Conservation (phyloP, 2,113 vertebrate genomes). For the Hemiprocne comata region DNA sequence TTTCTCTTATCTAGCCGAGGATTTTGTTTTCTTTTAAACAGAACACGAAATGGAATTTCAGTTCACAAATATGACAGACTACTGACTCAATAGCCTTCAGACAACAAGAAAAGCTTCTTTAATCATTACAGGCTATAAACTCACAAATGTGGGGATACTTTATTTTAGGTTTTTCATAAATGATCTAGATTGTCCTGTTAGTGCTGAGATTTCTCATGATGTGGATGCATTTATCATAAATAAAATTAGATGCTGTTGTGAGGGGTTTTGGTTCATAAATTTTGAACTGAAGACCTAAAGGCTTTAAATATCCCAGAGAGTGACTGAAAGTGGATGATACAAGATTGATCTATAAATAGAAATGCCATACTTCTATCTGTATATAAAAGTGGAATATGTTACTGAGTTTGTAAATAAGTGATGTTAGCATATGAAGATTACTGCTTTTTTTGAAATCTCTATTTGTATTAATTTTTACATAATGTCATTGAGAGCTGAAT, state of each 20-base stretch:
- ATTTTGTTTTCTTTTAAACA: constrained; percentile 38
- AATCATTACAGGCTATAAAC: not conserved
- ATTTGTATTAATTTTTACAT: not conserved
- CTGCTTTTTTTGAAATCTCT: not conserved
- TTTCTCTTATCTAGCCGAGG: not conserved
- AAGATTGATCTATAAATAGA: not conserved
- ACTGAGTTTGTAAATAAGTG: not conserved
- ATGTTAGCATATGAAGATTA: not conserved
- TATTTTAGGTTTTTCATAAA: not conserved
- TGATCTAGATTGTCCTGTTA: not conserved
- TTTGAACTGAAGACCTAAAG: not conserved
- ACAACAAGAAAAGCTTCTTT: not conserved
- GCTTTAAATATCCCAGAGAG: fast-evolving
- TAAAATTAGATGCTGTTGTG: not conserved
- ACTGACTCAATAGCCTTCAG: not conserved
- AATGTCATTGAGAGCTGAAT: not conserved
- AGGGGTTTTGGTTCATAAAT: not conserved
- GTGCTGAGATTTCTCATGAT: not conserved
- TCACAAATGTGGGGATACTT: not conserved
- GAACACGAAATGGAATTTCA: constrained; percentile 17
- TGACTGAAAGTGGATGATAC: not conserved
- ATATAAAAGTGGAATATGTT: not conserved
- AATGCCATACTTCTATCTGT: not conserved
- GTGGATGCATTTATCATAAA: not conserved
- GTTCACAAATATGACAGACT: not conserved